Base-by-base conservation (phyloP, 2,888 invertebrate genomes). In the Therioaphis trifolii region DNA sequence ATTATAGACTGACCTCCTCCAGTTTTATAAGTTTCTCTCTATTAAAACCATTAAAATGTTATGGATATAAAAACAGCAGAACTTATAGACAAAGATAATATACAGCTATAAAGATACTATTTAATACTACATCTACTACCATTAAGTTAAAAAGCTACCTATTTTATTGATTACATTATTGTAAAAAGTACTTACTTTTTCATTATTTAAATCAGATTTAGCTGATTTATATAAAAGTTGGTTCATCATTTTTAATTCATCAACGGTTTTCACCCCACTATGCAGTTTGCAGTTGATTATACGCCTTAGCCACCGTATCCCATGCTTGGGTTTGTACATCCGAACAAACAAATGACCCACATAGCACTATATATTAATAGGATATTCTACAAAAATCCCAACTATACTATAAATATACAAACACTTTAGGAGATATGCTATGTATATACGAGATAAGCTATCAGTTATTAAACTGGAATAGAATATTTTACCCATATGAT, bases 1-100 rank as follows among this genome's bases (percentile, higher is more conserved):
- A 29, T 18, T 29, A 46, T 7, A 46, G 46, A 24, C 46, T 69
- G 12, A 5, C 69, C 69, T 29, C 69, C 43, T 46, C 69, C 69
- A 21, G 40, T 68, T 69, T 69, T 69, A 46, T 46, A 69, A 24
- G 46, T 69, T 5, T 69, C 69, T 46, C 9, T 46, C 68, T 66
- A 66, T 61, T 29, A 66, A 66, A 18, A 66, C n/a, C 35, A n/a
- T 66, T 40, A 1, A 40, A 66, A 66, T 61, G 61, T 61, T 61
- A 61, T 61, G 61, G 29, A 61, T 0, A 61, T 61, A 61, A 61
- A 61, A 61, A 29, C 61, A 61, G 27, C 61, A 61, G 14, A 61
- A 27, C 27, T 27, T 61, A 61, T 61, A 61, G 61, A 61, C 0
- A 61, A 61, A 29, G 0, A 61, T 27, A 61, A 27, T 15, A 15